These are phyloP conservation scores for Drosophila grimshawi DNA, from an alignment of 1,140 invertebrate species.

Conservation along the genomic window DNA sequence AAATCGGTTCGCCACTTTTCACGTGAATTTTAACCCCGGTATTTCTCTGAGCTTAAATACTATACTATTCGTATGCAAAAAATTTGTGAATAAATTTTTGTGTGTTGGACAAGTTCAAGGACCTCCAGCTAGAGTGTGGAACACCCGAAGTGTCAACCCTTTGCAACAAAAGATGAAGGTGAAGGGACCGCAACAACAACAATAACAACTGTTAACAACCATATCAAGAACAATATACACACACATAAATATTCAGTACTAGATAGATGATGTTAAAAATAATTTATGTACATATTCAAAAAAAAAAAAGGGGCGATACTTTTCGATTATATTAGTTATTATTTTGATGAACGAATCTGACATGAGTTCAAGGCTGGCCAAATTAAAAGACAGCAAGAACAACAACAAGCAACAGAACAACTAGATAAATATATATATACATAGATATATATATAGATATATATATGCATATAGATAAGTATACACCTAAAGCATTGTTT, in stretches of 20 bases:
- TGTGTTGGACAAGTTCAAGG: background rate
- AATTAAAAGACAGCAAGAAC: background rate
- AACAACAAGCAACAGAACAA: constrained; percentile 4
- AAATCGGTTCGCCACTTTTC: too few species aligned
- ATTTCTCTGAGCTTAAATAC: background rate
- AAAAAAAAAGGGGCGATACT: background rate
- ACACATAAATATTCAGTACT: too few species aligned
- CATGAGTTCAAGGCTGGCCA: constrained; percentile 23
- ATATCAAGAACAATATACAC: background rate
- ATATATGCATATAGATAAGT: too few species aligned
- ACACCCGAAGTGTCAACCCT: too few species aligned
- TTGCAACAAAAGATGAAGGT: too few species aligned
- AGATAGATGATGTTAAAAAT: background rate
- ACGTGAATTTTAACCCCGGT: too few species aligned
- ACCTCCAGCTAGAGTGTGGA: background rate
- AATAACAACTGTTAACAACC: background rate
- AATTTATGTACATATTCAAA: constrained; percentile 5
- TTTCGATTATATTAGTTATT: constrained; percentile 21
- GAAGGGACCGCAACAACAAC: background rate
- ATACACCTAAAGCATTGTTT: too few species aligned
- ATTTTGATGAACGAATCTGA: constrained; percentile 7
- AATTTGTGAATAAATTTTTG: background rate
- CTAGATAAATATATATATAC: background rate
- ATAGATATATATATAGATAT: background rate
- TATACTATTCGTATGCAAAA: background rate